Evolutionary conservation across 2,797 vertebrate genomes (phyloP).

Genomic region (Lacerta viridis): DNA sequence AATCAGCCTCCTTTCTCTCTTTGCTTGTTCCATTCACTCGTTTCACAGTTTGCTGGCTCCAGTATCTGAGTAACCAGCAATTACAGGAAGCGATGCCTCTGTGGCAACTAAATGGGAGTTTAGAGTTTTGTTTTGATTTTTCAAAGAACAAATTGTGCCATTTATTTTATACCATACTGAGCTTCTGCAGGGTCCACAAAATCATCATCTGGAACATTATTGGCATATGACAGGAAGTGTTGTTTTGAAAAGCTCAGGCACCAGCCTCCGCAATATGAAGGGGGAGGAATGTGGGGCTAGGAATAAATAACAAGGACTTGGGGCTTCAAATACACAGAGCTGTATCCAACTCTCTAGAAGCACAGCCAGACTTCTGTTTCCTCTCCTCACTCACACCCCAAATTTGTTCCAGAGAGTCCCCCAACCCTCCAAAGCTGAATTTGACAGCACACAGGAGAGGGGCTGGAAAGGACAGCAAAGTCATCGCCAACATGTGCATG

Average conservation of each 20-base stretch:
- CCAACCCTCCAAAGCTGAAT: too few relatives aligned
- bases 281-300: not conserved
- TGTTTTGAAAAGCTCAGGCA: conserved; percentile 52
- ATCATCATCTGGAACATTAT: conserved; percentile 46
- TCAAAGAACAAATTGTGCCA: conserved; percentile 34
- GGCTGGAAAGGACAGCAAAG: not conserved
- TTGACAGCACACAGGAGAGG: too few relatives aligned
- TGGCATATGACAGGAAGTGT: conserved; percentile 35
- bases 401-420: too few relatives aligned
- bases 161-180: conserved; percentile 34
- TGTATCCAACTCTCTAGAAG: too few relatives aligned
- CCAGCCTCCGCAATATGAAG: conserved; percentile 28
- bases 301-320: not conserved
- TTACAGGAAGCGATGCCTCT: conserved; percentile 53
- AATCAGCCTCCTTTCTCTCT: conserved; percentile 53
- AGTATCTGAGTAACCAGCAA: conserved; percentile 59
- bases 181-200: conserved; percentile 58
- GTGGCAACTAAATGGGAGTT: conserved; percentile 53
- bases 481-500: too few relatives aligned
- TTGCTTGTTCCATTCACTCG: conserved; percentile 30
- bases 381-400: too few relatives aligned
- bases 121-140: not conserved
- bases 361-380: too few relatives aligned
- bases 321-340: too few relatives aligned
- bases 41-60: conserved; percentile 8